phyloP scores from a whole-genome alignment of 2,113 vertebrate species.

The Notiomystis cincta region DNA sequence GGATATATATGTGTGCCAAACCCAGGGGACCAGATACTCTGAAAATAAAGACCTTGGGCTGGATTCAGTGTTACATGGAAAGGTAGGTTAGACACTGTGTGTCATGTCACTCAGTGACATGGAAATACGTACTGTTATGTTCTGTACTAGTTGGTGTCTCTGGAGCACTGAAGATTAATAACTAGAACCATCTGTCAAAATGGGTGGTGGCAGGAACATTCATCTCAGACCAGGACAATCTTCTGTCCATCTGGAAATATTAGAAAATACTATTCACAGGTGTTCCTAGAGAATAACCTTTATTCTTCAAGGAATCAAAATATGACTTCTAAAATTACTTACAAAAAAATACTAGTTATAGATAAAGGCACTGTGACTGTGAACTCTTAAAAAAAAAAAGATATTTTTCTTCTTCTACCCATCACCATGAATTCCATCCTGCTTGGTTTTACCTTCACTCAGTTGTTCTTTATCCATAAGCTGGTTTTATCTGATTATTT shows the following conservation, averaged over 20 bases:
- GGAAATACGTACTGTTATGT: neutral
- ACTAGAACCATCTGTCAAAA: neutral
- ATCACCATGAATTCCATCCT: neutral
- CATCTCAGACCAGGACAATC: neutral
- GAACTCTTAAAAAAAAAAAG: neutral
- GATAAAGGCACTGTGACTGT: neutral
- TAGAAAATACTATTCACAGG: neutral
- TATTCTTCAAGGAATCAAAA: neutral
- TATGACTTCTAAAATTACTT: neutral
- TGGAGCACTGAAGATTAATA: neutral
- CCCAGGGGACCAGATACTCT: neutral
- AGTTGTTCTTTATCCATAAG: neutral
- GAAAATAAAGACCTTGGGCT: neutral
- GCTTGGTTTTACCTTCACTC: neutral
- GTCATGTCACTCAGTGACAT: neutral
- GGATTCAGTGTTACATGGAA: neutral
- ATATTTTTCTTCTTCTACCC: neutral
- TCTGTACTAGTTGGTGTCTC: neutral
- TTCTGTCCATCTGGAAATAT: neutral
- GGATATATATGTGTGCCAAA: neutral
- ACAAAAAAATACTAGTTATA: neutral
- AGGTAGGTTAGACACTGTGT: neutral
- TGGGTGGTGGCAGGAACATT: neutral
- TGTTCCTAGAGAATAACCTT: neutral
- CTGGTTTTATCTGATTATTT: neutral